These are phyloP conservation scores for Temnothorax ravouxi DNA, from an alignment of 2,888 invertebrate genomes.

Conservation along the genomic window DNA sequence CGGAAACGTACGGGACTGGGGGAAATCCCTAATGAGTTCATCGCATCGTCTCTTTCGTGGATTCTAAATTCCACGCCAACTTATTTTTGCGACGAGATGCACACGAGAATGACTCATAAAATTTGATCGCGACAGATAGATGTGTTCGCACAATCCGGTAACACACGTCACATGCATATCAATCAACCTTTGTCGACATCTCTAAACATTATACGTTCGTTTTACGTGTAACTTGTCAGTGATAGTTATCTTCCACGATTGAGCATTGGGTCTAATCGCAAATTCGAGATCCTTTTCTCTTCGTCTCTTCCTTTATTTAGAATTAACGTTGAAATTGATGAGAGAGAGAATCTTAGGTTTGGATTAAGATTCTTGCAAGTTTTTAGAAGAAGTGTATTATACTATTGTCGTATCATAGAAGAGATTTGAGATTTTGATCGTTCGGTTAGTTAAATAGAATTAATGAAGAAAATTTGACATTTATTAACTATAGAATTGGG, in stretches of 20 bases:
- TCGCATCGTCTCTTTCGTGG: neutral
- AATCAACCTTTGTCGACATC: neutral
- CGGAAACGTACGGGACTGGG: conserved; percentile 3
- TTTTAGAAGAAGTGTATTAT: neutral
- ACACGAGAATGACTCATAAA: conserved; percentile 19
- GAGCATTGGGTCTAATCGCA: neutral
- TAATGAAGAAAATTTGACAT: neutral
- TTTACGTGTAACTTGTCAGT: neutral
- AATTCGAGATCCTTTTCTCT: neutral
- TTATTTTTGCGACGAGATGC: neutral
- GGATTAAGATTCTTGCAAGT: neutral
- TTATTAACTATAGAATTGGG: neutral
- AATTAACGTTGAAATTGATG: neutral
- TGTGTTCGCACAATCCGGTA: neutral
- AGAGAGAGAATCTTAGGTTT: neutral
- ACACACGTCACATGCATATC: neutral
- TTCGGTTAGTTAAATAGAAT: neutral
- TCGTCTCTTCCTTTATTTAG: neutral
- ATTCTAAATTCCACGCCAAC: neutral
- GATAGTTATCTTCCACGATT: neutral
- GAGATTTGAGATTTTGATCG: neutral
- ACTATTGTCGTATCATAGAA: neutral
- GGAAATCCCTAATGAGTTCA: conserved; percentile 50
- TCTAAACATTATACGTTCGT: neutral
- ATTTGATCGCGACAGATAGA: conserved; percentile 1